Conservation (phyloP, 2,797 vertebrate species). For the Pteronotus mesoamericanus region DNA sequence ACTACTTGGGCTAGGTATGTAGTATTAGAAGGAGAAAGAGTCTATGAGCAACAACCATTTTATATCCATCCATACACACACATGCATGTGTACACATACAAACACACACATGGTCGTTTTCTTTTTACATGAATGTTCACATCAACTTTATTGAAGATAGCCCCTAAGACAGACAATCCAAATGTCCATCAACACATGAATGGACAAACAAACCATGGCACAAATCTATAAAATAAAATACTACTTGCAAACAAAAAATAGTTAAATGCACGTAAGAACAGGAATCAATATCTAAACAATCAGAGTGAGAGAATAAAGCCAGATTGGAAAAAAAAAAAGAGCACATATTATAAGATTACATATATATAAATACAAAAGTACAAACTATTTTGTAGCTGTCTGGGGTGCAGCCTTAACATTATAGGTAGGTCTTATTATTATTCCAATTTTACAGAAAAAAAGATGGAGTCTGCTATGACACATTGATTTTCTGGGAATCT, state of each 20-base stretch:
- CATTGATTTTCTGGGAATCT: background rate
- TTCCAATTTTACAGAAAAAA: background rate
- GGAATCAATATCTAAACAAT: background rate
- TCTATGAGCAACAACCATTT: background rate
- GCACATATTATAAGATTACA: background rate
- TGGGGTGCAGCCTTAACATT: background rate
- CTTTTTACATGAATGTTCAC: background rate
- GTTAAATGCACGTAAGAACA: background rate
- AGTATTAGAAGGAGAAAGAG: background rate
- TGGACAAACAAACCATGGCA: background rate
- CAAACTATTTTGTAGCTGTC: background rate
- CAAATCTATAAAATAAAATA: background rate
- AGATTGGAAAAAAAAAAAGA: background rate
- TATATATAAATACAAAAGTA: background rate
- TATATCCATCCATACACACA: background rate
- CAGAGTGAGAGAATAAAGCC: background rate
- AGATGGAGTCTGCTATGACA: background rate
- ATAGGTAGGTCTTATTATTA: background rate
- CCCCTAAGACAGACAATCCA: background rate
- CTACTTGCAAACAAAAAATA: background rate
- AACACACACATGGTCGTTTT: rapidly evolving
- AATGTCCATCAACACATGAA: background rate
- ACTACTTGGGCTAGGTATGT: background rate
- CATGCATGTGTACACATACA: rapidly evolving
- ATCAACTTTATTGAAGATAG: background rate